Evolutionary conservation across 2,113 vertebrate genomes (phyloP).

Genomic region (Andinoacara biseriatus): DNA sequence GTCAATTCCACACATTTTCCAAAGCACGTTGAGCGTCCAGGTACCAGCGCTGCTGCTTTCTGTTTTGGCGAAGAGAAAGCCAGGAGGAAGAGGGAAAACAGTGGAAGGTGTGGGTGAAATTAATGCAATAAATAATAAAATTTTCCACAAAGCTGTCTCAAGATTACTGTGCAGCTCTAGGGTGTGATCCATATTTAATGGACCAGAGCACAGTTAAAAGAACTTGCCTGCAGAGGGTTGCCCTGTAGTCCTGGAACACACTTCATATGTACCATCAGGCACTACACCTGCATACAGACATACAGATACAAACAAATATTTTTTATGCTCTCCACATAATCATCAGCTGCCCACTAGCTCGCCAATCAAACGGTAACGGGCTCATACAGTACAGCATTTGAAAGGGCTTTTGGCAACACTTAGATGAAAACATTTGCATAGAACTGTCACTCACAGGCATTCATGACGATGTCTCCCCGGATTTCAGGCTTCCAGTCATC

Average conservation of each 20-base stretch:
- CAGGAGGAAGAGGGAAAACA: neutral
- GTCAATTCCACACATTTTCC: conserved; percentile 99
- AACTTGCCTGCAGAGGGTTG: conserved; percentile 91
- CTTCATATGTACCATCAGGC: conserved; percentile 98
- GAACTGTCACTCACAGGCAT: conserved; percentile 89
- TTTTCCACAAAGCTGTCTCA: conserved; percentile 13
- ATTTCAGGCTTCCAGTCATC: conserved; percentile 99
- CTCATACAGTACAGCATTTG: neutral
- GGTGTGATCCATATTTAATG: conserved; percentile 45
- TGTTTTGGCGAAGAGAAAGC: conserved; percentile 56
- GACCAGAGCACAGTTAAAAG: conserved; percentile 5
- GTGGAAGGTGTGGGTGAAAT: neutral
- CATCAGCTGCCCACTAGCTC: neutral
- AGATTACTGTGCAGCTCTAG: conserved; percentile 11
- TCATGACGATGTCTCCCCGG: conserved; percentile 93
- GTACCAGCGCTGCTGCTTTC: conserved; percentile 97
- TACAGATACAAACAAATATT: conserved; percentile 5
- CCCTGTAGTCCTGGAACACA: conserved; percentile 96
- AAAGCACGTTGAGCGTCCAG: conserved; percentile 96
- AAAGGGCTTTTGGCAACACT: neutral
- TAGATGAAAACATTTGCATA: neutral
- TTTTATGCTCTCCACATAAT: neutral
- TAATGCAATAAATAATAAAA: conserved; percentile 21
- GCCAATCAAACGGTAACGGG: neutral
- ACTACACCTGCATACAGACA: conserved; percentile 86